These are phyloP conservation scores for Lasiommata megera DNA, from an alignment of 2,888 invertebrate species.

Conservation along the genomic window DNA sequence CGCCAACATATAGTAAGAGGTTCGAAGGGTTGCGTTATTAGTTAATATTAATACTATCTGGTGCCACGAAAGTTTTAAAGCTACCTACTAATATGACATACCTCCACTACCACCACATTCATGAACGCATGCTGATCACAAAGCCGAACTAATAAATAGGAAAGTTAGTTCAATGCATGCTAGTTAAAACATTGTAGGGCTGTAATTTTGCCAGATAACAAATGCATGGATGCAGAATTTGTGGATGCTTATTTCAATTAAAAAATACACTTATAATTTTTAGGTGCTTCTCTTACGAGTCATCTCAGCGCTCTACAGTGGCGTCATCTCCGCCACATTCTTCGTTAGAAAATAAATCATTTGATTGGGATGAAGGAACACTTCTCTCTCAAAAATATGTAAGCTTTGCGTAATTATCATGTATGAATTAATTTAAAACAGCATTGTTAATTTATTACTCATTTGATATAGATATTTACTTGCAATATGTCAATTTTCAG, in stretches of 20 bases:
- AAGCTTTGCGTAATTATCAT: conserved; percentile 39
- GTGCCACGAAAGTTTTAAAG: background rate
- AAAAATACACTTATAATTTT: conserved; percentile 20
- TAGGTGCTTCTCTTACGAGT: conserved; percentile 89
- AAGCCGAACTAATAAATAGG: background rate
- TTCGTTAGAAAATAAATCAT: conserved; percentile 66
- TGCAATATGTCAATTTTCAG: conserved; percentile 39
- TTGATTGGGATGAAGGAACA: conserved; percentile 76
- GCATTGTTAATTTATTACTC: no score
- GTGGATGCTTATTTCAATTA: background rate
- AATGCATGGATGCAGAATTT: conserved; percentile 29
- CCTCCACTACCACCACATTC: background rate
- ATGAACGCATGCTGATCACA: background rate
- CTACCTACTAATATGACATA: background rate
- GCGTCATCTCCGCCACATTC: conserved; percentile 71
- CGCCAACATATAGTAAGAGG: background rate
- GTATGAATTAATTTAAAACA: no score
- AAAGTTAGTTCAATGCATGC: background rate
- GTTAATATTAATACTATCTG: background rate
- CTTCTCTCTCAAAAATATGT: conserved; percentile 68
- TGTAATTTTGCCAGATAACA: conserved; percentile 20
- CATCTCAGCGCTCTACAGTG: conserved; percentile 81
- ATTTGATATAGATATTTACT: background rate
- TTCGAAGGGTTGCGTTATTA: background rate
- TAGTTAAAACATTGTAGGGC: conserved; percentile 16